Base-by-base conservation (phyloP, 2,888 invertebrate species). In the Drosophila nr. perissopoda region DNA sequence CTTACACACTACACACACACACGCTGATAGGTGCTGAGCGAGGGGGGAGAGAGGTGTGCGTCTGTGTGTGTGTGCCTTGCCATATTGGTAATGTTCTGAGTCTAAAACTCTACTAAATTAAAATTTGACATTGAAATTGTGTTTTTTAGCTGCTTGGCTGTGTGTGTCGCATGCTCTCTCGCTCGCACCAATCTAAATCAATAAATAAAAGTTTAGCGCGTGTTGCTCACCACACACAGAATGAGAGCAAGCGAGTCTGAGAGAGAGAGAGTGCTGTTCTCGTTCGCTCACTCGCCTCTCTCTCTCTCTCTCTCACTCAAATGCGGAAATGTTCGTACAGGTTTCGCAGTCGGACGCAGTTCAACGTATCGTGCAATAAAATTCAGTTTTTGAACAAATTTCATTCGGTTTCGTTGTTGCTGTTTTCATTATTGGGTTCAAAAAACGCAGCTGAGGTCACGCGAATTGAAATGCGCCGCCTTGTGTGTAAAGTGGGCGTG, bases 101-200 rank as follows among this genome's bases (percentile, higher is more conserved):
- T 74, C 70, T 40, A 81, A 83, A 83, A 77, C 73, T 76, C 89
- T 74, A 83, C 79, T 79, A 89, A 90, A 89, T 89, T 79, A 76
- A 90, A 89, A 89, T 88, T 90, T 88, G 88, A 88, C 88, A 88
- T 88, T 88, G 88, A 88, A 88, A 90, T 88, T 82, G 86, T 71
- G 54, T 64, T 71, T 56, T 36, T 38, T 56, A 27, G 33, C 33
- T 65, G 60, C 49, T 46, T 46, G 21, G 5, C 5, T 42, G 21
- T 21, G 42, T 1, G 64, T 66, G 68, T 31, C 59, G 40, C 52
- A 31, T 40, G 40, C 73, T 56, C 65, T 70, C 79, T 8, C 57
- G 66, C 74, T 84, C 67, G 49, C 81, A 65, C 81, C 81, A 70
- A 74, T 70, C 74, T 65, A 73, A 79, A 68, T 78, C 73, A 85